These are phyloP conservation scores for Pipistrellus nathusii DNA, from an alignment of 2,797 vertebrate species.

Conservation along the genomic window DNA sequence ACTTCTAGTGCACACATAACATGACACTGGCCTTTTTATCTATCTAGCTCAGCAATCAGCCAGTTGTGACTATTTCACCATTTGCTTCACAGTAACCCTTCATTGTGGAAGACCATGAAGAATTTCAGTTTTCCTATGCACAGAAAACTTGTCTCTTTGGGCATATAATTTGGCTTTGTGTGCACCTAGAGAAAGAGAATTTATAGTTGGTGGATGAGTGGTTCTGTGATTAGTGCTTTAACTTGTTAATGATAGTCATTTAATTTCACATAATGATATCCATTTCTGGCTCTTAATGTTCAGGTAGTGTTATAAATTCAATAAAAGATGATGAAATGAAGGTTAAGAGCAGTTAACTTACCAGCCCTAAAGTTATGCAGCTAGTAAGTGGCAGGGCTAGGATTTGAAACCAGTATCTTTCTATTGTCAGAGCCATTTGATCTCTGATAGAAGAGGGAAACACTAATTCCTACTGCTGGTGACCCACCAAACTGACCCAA, in stretches of 20 bases:
- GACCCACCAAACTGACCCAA: background rate
- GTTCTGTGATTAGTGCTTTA: background rate
- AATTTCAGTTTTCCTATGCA: background rate
- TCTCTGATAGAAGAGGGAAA: background rate
- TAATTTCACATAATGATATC: conserved; percentile 42
- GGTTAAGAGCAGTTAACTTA: background rate
- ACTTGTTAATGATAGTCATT: conserved; percentile 42
- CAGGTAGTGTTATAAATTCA: conserved; percentile 25
- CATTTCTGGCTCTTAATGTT: conserved; percentile 44
- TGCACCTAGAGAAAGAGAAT: background rate
- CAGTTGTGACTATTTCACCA: conserved; percentile 3
- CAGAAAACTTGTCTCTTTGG: background rate
- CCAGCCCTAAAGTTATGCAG: background rate
- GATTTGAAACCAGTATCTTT: background rate
- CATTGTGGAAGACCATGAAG: background rate
- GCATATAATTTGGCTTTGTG: conserved; percentile 7
- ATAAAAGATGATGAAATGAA: conserved; percentile 30
- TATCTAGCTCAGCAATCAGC: background rate
- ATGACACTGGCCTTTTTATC: background rate
- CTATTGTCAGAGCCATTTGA: background rate
- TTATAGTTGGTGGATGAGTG: background rate
- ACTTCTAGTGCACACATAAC: conserved; percentile 23
- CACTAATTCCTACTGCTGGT: background rate
- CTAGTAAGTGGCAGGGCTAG: background rate
- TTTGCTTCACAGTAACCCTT: background rate